Percentiles rank a stretch among this genome's conserved stretches.
Conservation (phyloP, 2,888 invertebrate genomes). For the Abrostola tripartita region DNA sequence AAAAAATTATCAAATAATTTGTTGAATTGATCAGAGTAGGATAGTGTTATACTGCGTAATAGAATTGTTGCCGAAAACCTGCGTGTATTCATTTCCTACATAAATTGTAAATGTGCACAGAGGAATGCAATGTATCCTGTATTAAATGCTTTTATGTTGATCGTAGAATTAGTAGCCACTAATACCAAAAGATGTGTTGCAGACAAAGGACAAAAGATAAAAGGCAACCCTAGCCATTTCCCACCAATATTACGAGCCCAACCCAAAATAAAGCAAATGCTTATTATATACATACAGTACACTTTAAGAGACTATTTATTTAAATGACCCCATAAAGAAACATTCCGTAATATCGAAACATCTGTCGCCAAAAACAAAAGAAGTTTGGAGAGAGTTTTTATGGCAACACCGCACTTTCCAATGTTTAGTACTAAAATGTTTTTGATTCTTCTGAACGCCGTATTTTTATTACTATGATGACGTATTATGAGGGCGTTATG, state of each 20-base stretch:
- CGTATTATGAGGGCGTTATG: conserved; percentile 25
- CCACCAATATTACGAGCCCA: conserved; percentile 6
- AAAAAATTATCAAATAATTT: no score
- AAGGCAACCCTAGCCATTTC: neutral
- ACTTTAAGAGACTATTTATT: conserved; percentile 76
- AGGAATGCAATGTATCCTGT: no score
- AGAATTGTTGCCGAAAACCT: no score
- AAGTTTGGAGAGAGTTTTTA: conserved; percentile 81
- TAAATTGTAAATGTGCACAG: no score
- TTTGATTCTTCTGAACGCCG: conserved; percentile 65
- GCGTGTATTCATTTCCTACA: no score
- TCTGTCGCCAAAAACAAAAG: conserved; percentile 80
- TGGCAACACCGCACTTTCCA: conserved; percentile 71
- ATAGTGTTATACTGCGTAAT: no score
- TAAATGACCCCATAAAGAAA: conserved; percentile 83
- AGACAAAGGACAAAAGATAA: neutral
- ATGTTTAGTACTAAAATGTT: conserved; percentile 77
- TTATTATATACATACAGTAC: conserved; percentile 38
- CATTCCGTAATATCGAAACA: conserved; percentile 79
- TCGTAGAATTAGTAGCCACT: neutral
- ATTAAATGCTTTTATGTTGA: no score
- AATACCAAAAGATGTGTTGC: no score
- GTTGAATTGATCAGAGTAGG: no score
- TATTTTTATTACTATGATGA: conserved; percentile 59
- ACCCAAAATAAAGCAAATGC: conserved; percentile 15